Conservation (phyloP, 2,888 invertebrate genomes). For the Caenorhabditis sp. region DNA sequence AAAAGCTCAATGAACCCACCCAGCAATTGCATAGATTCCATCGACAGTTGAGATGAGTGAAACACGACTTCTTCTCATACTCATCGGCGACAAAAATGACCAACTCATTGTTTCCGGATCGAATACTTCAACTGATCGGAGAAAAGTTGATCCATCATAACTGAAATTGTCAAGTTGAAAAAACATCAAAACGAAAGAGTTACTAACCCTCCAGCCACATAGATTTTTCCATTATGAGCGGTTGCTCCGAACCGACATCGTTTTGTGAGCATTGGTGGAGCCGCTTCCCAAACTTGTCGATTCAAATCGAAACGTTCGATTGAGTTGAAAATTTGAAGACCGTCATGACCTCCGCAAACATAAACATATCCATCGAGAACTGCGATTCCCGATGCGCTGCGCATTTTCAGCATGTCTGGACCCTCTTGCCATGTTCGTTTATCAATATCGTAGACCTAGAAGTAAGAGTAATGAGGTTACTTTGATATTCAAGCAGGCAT, state of each 20-base stretch:
- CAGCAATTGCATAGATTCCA: conserved; percentile 64
- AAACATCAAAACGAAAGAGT: too few species aligned
- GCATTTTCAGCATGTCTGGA: conserved; percentile 72
- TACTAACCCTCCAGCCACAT: conserved; percentile 79
- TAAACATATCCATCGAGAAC: conserved; percentile 73
- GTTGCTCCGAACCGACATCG: conserved; percentile 85
- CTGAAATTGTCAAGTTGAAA: too few species aligned
- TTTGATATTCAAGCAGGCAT: too few species aligned
- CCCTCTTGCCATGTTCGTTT: conserved; percentile 70
- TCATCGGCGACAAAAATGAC: conserved; percentile 83
- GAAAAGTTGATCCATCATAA: conserved; percentile 84
- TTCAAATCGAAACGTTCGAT: conserved; percentile 83
- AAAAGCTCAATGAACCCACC: conserved; percentile 43
- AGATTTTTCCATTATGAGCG: conserved; percentile 82
- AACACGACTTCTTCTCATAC: conserved; percentile 76
- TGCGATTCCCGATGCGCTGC: conserved; percentile 73
- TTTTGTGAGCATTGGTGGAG: conserved; percentile 82
- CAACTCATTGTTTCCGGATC: conserved; percentile 74
- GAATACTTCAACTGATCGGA: conserved; percentile 80
- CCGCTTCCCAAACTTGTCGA: conserved; percentile 74
- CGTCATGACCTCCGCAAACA: conserved; percentile 84
- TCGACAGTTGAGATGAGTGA: conserved; percentile 56
- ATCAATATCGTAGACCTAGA: conserved; percentile 38
- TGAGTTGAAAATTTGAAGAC: conserved; percentile 78
- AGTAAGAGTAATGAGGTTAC: too few species aligned